Evolutionary conservation across 2,113 vertebrate genomes (phyloP).

Genomic region (Ctenomys sociabilis): DNA sequence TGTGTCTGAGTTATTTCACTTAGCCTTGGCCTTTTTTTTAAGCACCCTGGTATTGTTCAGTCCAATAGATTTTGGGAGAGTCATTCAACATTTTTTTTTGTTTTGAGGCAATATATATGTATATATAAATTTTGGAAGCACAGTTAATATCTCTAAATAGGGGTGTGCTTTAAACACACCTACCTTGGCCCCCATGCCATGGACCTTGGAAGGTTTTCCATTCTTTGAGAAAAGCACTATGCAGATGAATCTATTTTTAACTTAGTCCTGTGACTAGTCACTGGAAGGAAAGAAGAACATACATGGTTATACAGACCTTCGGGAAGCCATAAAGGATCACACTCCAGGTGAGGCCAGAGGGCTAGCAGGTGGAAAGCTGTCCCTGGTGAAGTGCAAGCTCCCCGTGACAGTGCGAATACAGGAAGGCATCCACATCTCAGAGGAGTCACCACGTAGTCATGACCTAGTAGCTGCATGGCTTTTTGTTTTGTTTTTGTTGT

Average conservation of each 20-base stretch:
- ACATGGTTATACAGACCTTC: not conserved
- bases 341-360: not conserved
- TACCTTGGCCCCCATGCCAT: not conserved
- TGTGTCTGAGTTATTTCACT: not conserved
- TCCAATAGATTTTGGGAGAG: not conserved
- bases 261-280: not conserved
- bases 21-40: not conserved
- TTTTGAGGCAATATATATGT: not conserved
- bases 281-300: not conserved
- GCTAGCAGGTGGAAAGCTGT: not conserved
- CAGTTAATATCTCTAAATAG: not conserved
- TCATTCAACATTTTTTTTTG: not conserved
- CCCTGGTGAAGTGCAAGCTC: no score
- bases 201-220: not conserved
- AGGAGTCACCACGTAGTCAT: not conserved
- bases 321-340: not conserved
- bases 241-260: not conserved
- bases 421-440: not conserved
- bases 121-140: not conserved
- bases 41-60: not conserved
- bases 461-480: not conserved
- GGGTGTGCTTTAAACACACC: not conserved
- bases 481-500: no score
- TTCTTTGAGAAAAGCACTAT: not conserved
- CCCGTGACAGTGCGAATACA: not conserved